phyloP scores from a whole-genome alignment of 2,797 vertebrate genomes.

The Neomorphus geoffroyi region DNA sequence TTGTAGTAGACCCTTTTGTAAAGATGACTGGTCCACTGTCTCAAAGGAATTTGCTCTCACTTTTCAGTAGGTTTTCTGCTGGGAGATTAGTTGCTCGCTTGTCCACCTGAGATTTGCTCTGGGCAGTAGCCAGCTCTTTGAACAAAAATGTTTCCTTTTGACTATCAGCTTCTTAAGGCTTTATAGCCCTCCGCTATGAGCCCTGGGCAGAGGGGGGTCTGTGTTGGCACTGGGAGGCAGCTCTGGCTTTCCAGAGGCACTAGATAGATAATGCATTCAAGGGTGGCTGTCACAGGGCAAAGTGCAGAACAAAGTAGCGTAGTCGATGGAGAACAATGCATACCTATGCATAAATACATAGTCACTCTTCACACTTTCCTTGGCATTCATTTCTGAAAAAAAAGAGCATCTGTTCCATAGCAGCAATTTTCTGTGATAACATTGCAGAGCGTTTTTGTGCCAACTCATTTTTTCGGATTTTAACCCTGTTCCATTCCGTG shows the following conservation, averaged over 20 bases:
- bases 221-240: not conserved
- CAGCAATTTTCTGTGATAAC: not conserved
- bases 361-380: not conserved
- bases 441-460: not conserved
- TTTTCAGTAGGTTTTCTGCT: not conserved
- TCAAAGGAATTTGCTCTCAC: not conserved
- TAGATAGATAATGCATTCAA: not conserved
- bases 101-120: slow-evolving; percentile 16
- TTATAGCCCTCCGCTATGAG: not conserved
- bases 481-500: rapidly evolving
- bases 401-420: not conserved
- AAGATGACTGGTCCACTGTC: not conserved
- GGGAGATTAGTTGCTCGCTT: not conserved
- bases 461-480: not conserved
- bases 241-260: not conserved
- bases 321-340: not conserved
- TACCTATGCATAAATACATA: not conserved
- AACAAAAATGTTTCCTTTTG: not conserved
- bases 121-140: slow-evolving; percentile 4
- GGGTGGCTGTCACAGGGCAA: rapidly evolving
- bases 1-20: not conserved
- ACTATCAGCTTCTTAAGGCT: not conserved
- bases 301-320: rapidly evolving
- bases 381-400: not conserved
- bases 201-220: not conserved